Evolutionary conservation across 1,140 invertebrate genomes (phyloP).

Genomic region (Argopecten irradians): DNA sequence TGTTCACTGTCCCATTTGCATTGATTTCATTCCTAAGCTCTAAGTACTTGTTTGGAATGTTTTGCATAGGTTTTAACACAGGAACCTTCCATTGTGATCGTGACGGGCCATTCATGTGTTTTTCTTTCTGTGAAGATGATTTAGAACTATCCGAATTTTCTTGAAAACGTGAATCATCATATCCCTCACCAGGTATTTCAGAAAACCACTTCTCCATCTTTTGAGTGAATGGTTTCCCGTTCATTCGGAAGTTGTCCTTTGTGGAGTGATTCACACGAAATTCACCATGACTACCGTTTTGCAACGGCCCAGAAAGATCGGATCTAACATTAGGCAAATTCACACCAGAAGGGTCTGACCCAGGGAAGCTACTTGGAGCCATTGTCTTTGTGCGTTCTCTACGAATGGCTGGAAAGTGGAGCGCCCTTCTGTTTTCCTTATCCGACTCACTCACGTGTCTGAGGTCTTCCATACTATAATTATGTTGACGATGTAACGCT

Average conservation of each 20-base stretch:
- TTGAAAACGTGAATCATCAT: constrained; percentile 20
- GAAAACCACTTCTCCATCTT: constrained; percentile 49
- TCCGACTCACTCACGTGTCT: background rate
- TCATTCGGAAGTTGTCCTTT: background rate
- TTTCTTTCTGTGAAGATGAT: background rate
- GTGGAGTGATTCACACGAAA: background rate
- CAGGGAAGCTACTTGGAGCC: background rate
- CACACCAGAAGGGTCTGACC: background rate
- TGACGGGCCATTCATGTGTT: background rate
- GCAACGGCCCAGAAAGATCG: background rate
- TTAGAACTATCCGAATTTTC: constrained; percentile 28
- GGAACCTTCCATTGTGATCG: background rate
- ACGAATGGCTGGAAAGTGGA: background rate
- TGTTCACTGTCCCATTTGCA: background rate
- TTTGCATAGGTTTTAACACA: constrained; percentile 34
- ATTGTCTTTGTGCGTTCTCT: background rate
- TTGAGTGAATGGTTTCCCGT: background rate
- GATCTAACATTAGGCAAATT: background rate
- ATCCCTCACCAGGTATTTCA: constrained; percentile 45
- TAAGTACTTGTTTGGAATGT: constrained; percentile 40
- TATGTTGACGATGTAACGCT: background rate
- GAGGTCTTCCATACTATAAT: background rate
- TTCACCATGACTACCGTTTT: background rate
- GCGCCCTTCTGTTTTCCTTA: background rate
- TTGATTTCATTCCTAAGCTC: constrained; percentile 28